Evolutionary conservation across 2,797 vertebrate species (phyloP).

Genomic region (Buceros bicornis): DNA sequence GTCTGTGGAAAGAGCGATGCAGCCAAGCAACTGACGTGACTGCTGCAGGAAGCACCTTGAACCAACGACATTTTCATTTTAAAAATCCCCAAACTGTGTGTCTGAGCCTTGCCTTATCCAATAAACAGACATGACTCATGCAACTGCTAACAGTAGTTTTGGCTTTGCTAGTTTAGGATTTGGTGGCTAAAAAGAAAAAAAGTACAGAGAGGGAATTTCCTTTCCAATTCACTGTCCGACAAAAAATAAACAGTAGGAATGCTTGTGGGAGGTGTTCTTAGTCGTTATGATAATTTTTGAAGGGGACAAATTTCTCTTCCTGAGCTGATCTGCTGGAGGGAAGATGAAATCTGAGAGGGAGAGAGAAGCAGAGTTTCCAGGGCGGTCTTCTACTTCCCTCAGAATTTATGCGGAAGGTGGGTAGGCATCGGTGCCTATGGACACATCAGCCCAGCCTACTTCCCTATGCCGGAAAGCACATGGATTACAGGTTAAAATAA

Average conservation of each 20-base stretch:
- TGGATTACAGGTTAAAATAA: background rate
- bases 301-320: background rate
- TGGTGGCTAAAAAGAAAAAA: background rate
- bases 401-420: background rate
- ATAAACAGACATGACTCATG: background rate
- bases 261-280: background rate
- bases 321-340: background rate
- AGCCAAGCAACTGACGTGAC: fast-evolving
- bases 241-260: background rate
- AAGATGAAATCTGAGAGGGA: background rate
- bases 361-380: background rate
- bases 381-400: background rate
- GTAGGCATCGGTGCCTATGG: background rate
- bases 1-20: conserved; percentile 10
- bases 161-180: background rate
- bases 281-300: background rate
- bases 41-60: background rate
- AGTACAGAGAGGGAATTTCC: background rate
- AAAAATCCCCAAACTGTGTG: background rate
- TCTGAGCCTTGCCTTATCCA: background rate
- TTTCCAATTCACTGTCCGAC: background rate
- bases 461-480: background rate
- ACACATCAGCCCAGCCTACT: background rate
- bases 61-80: background rate
- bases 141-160: background rate